Base-by-base conservation (phyloP, 2,888 invertebrate species). In the Dasysyrphus albostriatus region DNA sequence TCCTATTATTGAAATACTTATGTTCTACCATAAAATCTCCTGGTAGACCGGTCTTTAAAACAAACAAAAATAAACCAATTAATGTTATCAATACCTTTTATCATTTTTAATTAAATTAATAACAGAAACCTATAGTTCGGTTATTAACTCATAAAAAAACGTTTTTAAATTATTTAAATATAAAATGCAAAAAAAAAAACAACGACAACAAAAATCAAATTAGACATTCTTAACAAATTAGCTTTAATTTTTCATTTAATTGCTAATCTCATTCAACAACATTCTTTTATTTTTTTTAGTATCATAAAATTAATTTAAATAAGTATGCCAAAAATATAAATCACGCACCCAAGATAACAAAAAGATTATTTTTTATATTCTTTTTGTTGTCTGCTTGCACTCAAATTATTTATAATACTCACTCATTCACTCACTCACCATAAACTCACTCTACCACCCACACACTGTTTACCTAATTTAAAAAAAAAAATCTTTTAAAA, bases 401-500 rank as follows among this genome's bases (percentile, higher is more conserved):
- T 67, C 39, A 24, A 56, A 16, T 34, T 67, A 39, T 58, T 34
- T 67, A 39, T 58, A 14, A 51, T n/a, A 34, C 44, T n/a, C 65
- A 65, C 47, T 12, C 51, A 63, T 14, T 44, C 32, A 29, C 32
- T 0, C 14, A 32, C 29, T 14, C 29, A 42, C 34, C 42, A 51
- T 49, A 24, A 24, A 24, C 24, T 39, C 29, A 34, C 19, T 0
- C 24, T 12, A 12, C 12, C 51, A 24, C 34, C n/a, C 42, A 69
- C n/a, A n/a, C n/a, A n/a, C n/a, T n/a, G n/a, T 7, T 54, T 1
- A 29, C 39, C 32, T 14, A 37, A 16, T 29, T 61, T 67, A 51
- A 73, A 61, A 39, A 73, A 51, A 73, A 61, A 39, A 61, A 39
- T 74, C 69, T 78, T 65, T 67, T 24, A 39, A 37, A 72, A 44